Base-by-base conservation (phyloP, 2,797 vertebrate species). In the Leptatherina wallacei region DNA sequence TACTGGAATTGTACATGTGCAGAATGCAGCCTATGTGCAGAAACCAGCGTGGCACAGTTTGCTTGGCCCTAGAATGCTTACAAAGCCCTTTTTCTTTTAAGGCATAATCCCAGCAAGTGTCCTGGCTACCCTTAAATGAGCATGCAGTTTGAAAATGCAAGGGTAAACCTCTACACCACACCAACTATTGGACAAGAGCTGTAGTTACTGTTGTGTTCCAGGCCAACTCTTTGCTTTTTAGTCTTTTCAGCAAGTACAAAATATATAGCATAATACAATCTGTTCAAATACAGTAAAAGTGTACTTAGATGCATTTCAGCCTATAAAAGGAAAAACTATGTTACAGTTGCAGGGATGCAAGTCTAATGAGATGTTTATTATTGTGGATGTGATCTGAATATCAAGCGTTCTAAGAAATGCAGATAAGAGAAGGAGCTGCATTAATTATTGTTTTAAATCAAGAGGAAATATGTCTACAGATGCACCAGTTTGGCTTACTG, bases 51-150 rank as follows among this genome's bases (percentile, higher is more conserved):
- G 58, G 58, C 84, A 69, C 69, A 82, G 18, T 75, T 80, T 69
- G n/a, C n/a, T n/a, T n/a, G n/a, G n/a, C 36, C 56, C 64, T 16
- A 24, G 55, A 81, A 90, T 80, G 83, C 83, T 86, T 84, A 78
- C 75, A 85, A 88, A 89, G 84, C 77, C 36, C 61, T 84, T 84
- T 86, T 82, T 27, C 68, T 72, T 84, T 80, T 64, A 60, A 82
- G 75, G 69, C 61, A 75, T 85, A 79, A 88, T 77, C 82, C 78
- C 75, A 68, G 74, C 60, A 80, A 84, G 77, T 64, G 33, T 78
- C 68, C 69, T 69, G 69, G 71, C 67, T 75, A 49, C 66, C 59
- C 68, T 79, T 81, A 78, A 89, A 88, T 84, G 81, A 87, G 82
- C 72, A 79, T 83, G 77, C 80, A 61, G 33, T 65, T 49, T 63